A percentile compares a stretch with the other conserved stretches of the same genome.
Conservation (phyloP, 2,888 invertebrate genomes). For the Rutpela maculata region DNA sequence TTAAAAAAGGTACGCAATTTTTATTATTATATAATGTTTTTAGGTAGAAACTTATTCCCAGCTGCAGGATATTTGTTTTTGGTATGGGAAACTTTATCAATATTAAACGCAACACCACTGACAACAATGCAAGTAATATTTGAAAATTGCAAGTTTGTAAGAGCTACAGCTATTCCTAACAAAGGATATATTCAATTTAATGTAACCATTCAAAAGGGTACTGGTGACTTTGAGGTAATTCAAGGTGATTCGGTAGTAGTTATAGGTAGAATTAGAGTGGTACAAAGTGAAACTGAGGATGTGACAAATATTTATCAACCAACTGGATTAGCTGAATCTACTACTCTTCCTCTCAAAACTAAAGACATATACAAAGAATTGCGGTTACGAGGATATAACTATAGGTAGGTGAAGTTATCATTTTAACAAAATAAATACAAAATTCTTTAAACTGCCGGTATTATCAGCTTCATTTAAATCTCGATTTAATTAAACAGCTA, state of each 20-base stretch:
- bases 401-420: too few species aligned
- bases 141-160: constrained; percentile 27
- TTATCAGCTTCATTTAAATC: too few species aligned
- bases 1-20: too few species aligned
- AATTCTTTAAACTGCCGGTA: too few species aligned
- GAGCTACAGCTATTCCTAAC: constrained; percentile 76
- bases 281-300: background rate
- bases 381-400: too few species aligned
- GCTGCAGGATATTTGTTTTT: constrained; percentile 2
- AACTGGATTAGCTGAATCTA: too few species aligned
- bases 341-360: too few species aligned
- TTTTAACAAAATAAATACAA: too few species aligned
- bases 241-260: constrained; percentile 55
- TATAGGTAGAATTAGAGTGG: constrained; percentile 54
- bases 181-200: constrained; percentile 64
- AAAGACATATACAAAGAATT: too few species aligned
- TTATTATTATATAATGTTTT: background rate
- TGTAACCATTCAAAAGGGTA: constrained; percentile 60
- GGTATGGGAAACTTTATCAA: constrained; percentile 8
- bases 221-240: constrained; percentile 66
- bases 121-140: constrained; percentile 10
- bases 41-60: constrained; percentile 6
- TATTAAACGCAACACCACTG: background rate
- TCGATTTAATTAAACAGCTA: too few species aligned
- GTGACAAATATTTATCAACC: too few species aligned